phyloP scores from a whole-genome alignment of 2,888 invertebrate species.

The Zootermopsis nevadensis region DNA sequence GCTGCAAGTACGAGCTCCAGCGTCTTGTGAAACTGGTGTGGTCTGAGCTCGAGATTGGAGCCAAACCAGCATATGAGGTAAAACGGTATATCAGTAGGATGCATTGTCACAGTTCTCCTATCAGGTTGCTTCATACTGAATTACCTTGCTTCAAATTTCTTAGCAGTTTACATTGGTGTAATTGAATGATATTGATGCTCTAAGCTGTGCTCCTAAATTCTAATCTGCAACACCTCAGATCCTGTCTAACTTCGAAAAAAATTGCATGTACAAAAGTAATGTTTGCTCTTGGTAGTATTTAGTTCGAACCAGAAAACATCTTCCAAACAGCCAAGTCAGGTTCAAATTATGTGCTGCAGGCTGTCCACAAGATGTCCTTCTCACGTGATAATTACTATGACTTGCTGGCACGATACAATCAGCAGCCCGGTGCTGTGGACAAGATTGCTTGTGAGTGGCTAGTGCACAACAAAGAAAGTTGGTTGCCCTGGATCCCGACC shows the following conservation, averaged over 20 bases:
- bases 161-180: too few species aligned
- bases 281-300: too few species aligned
- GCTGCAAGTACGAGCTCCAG: constrained; percentile 77
- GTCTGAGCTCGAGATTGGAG: constrained; percentile 67
- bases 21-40: constrained; percentile 77
- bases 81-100: neutral
- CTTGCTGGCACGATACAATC: constrained; percentile 62
- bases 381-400: constrained; percentile 66
- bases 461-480: constrained; percentile 62
- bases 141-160: too few species aligned
- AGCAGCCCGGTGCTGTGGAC: constrained; percentile 36
- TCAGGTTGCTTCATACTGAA: too few species aligned
- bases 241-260: too few species aligned
- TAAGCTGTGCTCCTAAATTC: too few species aligned
- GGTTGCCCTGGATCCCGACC: constrained; percentile 65
- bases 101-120: too few species aligned
- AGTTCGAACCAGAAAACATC: too few species aligned
- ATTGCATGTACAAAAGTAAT: too few species aligned
- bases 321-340: too few species aligned
- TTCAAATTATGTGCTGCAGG: constrained; percentile 54
- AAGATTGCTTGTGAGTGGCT: constrained; percentile 76
- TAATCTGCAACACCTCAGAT: too few species aligned
- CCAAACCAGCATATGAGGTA: constrained; percentile 65
- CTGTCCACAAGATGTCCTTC: constrained; percentile 67
- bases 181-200: too few species aligned